These are phyloP conservation scores for Delphinus delphis DNA, from an alignment of 2,113 vertebrate genomes.

Conservation along the genomic window DNA sequence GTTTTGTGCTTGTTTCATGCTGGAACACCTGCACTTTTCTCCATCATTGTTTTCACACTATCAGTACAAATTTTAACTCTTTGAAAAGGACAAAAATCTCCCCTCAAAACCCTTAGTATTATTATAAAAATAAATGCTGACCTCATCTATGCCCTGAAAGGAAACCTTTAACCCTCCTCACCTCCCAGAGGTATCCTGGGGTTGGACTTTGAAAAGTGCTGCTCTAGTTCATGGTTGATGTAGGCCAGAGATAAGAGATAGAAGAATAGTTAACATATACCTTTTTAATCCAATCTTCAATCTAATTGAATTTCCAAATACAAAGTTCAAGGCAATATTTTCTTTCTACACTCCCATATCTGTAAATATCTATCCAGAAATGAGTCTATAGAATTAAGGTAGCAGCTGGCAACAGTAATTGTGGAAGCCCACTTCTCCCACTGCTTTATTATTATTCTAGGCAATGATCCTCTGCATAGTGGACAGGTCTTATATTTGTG, in stretches of 20 bases:
- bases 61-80: not conserved
- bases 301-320: not conserved
- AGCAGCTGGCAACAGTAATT: not conserved
- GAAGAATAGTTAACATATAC: not conserved
- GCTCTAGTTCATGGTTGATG: not conserved
- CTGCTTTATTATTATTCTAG: not conserved
- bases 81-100: not conserved
- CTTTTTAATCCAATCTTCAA: not conserved
- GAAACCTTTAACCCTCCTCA: not conserved
- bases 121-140: not conserved
- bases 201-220: not conserved
- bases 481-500: not conserved
- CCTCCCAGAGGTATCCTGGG: not conserved
- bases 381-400: not conserved
- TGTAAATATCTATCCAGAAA: not conserved
- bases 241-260: not conserved
- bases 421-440: not conserved
- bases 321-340: not conserved
- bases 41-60: not conserved
- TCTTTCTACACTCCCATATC: not conserved
- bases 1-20: not conserved
- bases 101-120: not conserved
- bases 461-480: not conserved
- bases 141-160: not conserved
- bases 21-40: not conserved